Conservation (phyloP, 2,113 vertebrate species). For the Zootoca vivipara region DNA sequence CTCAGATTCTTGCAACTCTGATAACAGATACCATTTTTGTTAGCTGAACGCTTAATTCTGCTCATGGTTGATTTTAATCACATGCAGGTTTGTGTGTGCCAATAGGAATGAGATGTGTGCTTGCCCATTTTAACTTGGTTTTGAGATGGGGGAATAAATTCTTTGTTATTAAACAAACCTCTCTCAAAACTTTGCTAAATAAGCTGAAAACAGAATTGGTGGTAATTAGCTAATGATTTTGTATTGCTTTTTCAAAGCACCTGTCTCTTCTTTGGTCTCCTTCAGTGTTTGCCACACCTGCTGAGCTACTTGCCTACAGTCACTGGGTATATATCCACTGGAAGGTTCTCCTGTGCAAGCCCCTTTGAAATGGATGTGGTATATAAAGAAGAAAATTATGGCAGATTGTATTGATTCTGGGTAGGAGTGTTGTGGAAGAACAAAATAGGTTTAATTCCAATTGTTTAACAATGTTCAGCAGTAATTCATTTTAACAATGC, state of each 20-base stretch:
- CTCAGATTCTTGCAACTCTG: constrained; percentile 79
- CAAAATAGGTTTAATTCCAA: neutral
- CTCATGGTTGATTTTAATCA: constrained; percentile 70
- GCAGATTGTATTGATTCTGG: neutral
- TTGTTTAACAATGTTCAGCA: neutral
- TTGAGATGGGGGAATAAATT: constrained; percentile 36
- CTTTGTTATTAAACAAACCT: constrained; percentile 21
- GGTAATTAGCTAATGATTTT: neutral
- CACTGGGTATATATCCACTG: neutral
- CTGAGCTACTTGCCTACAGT: neutral
- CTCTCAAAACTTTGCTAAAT: constrained; percentile 1
- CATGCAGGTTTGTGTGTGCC: constrained; percentile 44
- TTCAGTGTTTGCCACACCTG: fast-evolving
- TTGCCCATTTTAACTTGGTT: constrained; percentile 32
- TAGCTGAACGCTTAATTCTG: constrained; percentile 63
- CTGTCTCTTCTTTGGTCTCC: neutral
- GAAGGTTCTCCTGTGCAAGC: neutral
- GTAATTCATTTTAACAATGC: neutral
- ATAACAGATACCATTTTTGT: constrained; percentile 74
- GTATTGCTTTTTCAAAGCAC: constrained; percentile 25
- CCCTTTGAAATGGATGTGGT: neutral
- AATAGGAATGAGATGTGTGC: constrained; percentile 56
- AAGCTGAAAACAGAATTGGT: constrained; percentile 36
- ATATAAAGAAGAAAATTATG: neutral
- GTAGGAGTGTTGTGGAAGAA: neutral